These are phyloP conservation scores for Hystrix cristata DNA, from an alignment of 2,113 vertebrate species.

Conservation along the genomic window DNA sequence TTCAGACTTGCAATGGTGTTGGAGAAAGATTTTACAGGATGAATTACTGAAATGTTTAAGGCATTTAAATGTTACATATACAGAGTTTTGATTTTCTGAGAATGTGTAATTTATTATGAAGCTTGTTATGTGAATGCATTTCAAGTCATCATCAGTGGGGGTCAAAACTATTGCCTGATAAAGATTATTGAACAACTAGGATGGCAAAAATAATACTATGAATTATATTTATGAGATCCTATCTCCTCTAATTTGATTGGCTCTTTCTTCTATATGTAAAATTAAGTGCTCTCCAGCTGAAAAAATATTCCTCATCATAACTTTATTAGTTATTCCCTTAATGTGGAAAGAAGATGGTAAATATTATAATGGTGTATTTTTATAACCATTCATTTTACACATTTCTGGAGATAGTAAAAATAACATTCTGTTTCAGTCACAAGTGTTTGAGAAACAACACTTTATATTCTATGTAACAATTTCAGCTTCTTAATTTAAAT, in stretches of 20 bases:
- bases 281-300: background rate
- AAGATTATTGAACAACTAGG: slow-evolving; percentile 50
- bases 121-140: background rate
- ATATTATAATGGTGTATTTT: slow-evolving; percentile 41
- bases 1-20: slow-evolving; percentile 14
- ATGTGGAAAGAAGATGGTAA: slow-evolving; percentile 52
- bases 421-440: slow-evolving; percentile 67
- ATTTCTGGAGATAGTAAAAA: slow-evolving; percentile 69
- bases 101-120: slow-evolving; percentile 58
- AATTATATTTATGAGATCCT: slow-evolving; percentile 35
- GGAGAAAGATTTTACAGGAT: slow-evolving; percentile 58
- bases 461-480: slow-evolving; percentile 44
- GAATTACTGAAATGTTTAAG: slow-evolving; percentile 60
- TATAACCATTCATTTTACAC: slow-evolving; percentile 62
- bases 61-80: slow-evolving; percentile 47
- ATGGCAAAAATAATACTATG: background rate
- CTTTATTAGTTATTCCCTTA: background rate
- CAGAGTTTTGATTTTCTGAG: slow-evolving; percentile 64
- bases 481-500: slow-evolving; percentile 65
- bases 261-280: slow-evolving; percentile 41
- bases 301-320: slow-evolving; percentile 3
- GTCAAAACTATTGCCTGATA: slow-evolving; percentile 58
- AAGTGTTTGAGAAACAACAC: slow-evolving; percentile 56
- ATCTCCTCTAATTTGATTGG: slow-evolving; percentile 33
- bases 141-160: background rate